Conservation (phyloP, 2,888 invertebrate species). For the Alsophila aescularia region DNA sequence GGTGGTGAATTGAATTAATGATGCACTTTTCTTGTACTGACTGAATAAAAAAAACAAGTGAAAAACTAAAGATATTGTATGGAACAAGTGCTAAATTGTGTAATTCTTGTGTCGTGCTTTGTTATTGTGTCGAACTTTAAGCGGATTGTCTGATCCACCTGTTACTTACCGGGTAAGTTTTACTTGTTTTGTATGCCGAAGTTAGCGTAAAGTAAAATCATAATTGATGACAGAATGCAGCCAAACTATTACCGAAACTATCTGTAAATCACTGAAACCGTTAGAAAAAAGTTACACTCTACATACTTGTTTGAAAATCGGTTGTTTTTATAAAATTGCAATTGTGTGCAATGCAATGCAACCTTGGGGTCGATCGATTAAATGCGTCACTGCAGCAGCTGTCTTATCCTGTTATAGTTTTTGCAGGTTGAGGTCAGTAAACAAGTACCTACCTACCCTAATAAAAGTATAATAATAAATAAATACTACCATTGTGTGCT, state of each 20-base stretch:
- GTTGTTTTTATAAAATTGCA: slow-evolving; percentile 48
- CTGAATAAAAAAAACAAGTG: slow-evolving; percentile 16
- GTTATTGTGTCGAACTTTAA: slow-evolving; percentile 9
- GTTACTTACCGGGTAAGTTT: slow-evolving; percentile 75
- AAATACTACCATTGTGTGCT: no score
- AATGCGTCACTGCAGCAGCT: slow-evolving; percentile 39
- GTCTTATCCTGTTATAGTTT: not conserved
- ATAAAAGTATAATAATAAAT: no score
- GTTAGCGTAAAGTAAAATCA: slow-evolving; percentile 16
- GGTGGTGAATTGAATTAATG: no score
- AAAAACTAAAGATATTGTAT: slow-evolving; percentile 30
- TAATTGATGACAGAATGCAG: slow-evolving; percentile 15
- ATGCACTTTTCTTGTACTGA: no score
- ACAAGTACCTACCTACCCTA: no score
- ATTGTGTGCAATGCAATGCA: slow-evolving; percentile 50
- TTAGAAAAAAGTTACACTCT: slow-evolving; percentile 36
- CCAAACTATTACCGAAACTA: slow-evolving; percentile 16
- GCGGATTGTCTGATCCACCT: slow-evolving; percentile 54
- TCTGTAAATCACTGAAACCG: slow-evolving; percentile 37
- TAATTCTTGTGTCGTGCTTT: slow-evolving; percentile 42
- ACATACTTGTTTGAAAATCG: not conserved
- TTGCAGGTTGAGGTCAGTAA: slow-evolving; percentile 4
- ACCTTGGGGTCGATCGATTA: slow-evolving; percentile 67
- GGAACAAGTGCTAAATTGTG: slow-evolving; percentile 39
- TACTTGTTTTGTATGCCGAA: slow-evolving; percentile 16